These are phyloP conservation scores for Alaudala cheleensis DNA, from an alignment of 2,113 vertebrate species.

Conservation along the genomic window DNA sequence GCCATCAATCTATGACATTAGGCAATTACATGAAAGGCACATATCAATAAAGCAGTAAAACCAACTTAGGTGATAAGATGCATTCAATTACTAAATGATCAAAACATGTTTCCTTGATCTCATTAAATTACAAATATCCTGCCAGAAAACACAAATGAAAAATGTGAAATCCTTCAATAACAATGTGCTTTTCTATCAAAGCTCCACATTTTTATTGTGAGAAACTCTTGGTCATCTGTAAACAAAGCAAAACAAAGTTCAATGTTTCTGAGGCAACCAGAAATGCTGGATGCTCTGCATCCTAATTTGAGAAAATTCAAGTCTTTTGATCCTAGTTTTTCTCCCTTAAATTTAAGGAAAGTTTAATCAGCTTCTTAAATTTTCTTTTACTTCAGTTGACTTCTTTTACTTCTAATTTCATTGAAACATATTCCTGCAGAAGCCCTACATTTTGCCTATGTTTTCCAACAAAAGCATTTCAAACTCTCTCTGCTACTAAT, in stretches of 20 bases:
- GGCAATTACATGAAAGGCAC: neutral
- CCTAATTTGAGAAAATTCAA: neutral
- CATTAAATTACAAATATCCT: neutral
- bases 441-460: neutral
- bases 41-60: neutral
- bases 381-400: neutral
- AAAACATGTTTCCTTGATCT: neutral
- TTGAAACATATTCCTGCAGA: neutral
- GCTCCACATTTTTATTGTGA: neutral
- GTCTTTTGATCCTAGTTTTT: neutral
- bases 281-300: neutral
- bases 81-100: neutral
- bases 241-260: neutral
- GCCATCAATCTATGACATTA: neutral
- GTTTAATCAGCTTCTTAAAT: neutral
- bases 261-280: neutral
- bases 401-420: neutral
- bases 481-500: neutral
- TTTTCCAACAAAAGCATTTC: neutral
- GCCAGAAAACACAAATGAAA: neutral
- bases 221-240: neutral
- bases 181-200: neutral
- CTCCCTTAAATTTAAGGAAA: neutral
- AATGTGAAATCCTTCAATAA: neutral
- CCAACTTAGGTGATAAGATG: neutral